A percentile compares a stretch with the other conserved stretches of the same genome.
Conservation (phyloP, 2,888 invertebrate genomes). For the Callyntrura sp. region DNA sequence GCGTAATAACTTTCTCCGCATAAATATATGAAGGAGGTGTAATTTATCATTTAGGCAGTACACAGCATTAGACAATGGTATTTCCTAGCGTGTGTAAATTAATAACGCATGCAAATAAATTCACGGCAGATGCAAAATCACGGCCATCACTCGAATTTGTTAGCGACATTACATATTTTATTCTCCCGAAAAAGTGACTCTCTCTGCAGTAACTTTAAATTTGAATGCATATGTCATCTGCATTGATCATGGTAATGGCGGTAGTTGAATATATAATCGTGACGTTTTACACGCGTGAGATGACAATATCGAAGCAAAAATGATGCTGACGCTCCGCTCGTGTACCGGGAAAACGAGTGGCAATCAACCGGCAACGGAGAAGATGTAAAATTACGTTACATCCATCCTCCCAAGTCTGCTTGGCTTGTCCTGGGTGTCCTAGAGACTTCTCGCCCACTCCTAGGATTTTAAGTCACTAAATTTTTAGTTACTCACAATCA, state of each 20-base stretch:
- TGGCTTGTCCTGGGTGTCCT: neutral
- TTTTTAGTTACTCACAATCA: neutral
- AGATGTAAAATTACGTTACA: neutral
- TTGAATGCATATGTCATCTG: no score
- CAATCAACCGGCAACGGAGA: neutral
- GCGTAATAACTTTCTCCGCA: no score
- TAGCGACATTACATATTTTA: neutral
- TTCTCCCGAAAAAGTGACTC: no score
- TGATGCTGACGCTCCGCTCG: no score
- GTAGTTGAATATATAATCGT: no score
- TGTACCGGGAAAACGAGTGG: no score
- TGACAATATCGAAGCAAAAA: no score
- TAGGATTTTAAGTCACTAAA: constrained; percentile 33
- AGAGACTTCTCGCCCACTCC: constrained; percentile 25
- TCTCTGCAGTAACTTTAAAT: no score
- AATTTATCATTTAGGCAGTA: no score
- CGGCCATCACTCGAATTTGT: neutral
- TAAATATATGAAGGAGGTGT: no score
- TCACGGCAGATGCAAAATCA: neutral
- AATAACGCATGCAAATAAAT: neutral
- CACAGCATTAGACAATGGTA: neutral
- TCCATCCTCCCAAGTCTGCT: neutral
- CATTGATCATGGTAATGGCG: no score
- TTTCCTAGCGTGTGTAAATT: neutral
- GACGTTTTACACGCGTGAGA: no score